Evolutionary conservation across 2,113 vertebrate species (phyloP), one percentile per base, ranked within the genome.

Genomic region (Nothocercus nigrocapillus): DNA sequence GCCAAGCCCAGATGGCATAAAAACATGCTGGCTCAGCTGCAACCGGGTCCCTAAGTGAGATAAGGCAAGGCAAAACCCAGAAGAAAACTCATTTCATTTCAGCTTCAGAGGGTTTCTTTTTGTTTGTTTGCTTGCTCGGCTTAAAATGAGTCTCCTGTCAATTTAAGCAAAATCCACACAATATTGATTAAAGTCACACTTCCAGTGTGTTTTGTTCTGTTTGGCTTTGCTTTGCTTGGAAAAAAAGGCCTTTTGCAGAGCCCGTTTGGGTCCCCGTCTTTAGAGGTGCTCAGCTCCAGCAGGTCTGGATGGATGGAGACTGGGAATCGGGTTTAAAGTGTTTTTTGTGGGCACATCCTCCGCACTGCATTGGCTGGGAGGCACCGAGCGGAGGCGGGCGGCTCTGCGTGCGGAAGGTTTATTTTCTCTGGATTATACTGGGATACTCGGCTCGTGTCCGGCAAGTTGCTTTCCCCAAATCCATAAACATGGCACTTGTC

Each of bases 311-410:
- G 80, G 85, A 49, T 22, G 49, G 49, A 49, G 49, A n/a, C 20
- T 22, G 66, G 32, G n/a, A 68, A 69, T 24, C 44, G 34, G 13
- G 67, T 30, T 47, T 27, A 13, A 54, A 54, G 51, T 8, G 22
- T 15, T 49, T 69, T 36, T 36, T 36, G 36, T 36, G 22, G 24
- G 20, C 22, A 24, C 12, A 20, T 45, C 7, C 47, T 47, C 19
- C 9, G 47, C 8, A 19, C 47, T 47, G 45, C 45, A 20, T 7
- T 47, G 19, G 18, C 45, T 45, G 44, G 14, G 44, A 16, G 44
- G 44, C 44, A 14, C 14, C 42, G 14, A 42, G 42, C 42, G 14
- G 42, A 51, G 14, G 30, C 2, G 1, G 49, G 22, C 2, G 1
- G 22, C 30, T 63, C 27, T 12, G 11, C 5, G 44, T 20, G 13